Base-by-base conservation (phyloP, 1,140 invertebrate genomes). In the Atopsyche davidsoni region DNA sequence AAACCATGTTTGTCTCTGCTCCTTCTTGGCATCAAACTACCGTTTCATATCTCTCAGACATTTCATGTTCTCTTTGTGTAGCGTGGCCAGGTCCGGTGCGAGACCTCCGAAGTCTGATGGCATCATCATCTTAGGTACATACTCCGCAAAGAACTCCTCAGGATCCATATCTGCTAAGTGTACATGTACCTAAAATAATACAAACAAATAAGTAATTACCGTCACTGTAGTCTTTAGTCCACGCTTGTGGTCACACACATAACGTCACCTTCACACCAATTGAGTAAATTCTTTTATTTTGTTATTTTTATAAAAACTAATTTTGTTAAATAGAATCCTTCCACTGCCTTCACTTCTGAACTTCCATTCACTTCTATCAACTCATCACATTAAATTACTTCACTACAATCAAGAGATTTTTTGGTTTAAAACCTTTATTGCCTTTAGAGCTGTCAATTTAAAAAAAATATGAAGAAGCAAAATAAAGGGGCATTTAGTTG, bases 171-270 rank as follows among this genome's bases (percentile, higher is more conserved):
- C 64, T 40, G 68, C 67, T 44, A 64, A 55, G 57, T 70, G 69
- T 56, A 72, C 69, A 55, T 69, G 67, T 17, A 72, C 60, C 68
- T 70, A 62, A 34, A 63, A 63, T n/a, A n/a, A n/a, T n/a, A 38
- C n/a, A n/a, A n/a, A n/a, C n/a, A n/a, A n/a, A n/a, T n/a, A n/a
- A n/a, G n/a, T n/a, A n/a, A n/a, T n/a, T n/a, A n/a, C n/a, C n/a
- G n/a, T n/a, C n/a, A n/a, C n/a, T n/a, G n/a, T n/a, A n/a, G n/a
- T n/a, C n/a, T n/a, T n/a, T n/a, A n/a, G n/a, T n/a, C n/a, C n/a
- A n/a, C n/a, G n/a, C n/a, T n/a, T n/a, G n/a, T n/a, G n/a, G n/a
- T n/a, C n/a, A n/a, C n/a, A n/a, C n/a, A n/a, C n/a, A n/a, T n/a
- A n/a, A n/a, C n/a, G n/a, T n/a, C n/a, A n/a, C n/a, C n/a, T n/a